Base-by-base conservation (phyloP, 2,113 vertebrate species). In the Chloropsis cyanopogon region DNA sequence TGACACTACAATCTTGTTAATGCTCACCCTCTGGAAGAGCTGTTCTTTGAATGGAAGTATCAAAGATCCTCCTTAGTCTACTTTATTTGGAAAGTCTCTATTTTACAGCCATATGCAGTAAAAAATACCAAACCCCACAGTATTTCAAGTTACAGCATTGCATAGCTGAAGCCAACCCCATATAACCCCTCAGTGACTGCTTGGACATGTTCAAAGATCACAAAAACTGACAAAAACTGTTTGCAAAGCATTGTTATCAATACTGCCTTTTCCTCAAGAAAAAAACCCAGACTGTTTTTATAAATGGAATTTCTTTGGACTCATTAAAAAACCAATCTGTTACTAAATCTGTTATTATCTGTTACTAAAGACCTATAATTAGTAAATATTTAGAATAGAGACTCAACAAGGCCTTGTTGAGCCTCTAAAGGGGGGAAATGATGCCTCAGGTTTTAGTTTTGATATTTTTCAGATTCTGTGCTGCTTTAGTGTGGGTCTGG, bases 41-140 rank as follows among this genome's bases (percentile, higher is more conserved):
- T 28, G 31, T 42, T 82, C 86, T 97, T 87, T 87, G 57, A 95
- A 76, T 20, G 33, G 57, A 87, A 69, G 57, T n/a, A 80, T 92
- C 78, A 91, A 86, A 91, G 44, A 46, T 25, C 10, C 44, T 75
- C 65, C 91, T 86, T 92, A 72, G 69, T 69, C 86, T 91, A 1
- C 78, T 86, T 65, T n/a, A 42, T 37, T 37, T 26, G 47, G 4
- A 84, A 91, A 91, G n/a, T 29, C 59, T 86, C 72, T 81, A 39
- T 66, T 73, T 87, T 57, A 68, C 57, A n/a, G 61, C 54, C 26
- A 24, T 2, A 5, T 22, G 21, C 26, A 29, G 60, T 18, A 64
- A 73, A 63, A 83, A 83, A 37, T 5, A 28, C 44, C 46, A 71
- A 44, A 46, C 13, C 8, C 16, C 49, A 44, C 25, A 69, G 13